Base-by-base conservation (phyloP, 2,888 invertebrate genomes). In the Phlogophora meticulosa region DNA sequence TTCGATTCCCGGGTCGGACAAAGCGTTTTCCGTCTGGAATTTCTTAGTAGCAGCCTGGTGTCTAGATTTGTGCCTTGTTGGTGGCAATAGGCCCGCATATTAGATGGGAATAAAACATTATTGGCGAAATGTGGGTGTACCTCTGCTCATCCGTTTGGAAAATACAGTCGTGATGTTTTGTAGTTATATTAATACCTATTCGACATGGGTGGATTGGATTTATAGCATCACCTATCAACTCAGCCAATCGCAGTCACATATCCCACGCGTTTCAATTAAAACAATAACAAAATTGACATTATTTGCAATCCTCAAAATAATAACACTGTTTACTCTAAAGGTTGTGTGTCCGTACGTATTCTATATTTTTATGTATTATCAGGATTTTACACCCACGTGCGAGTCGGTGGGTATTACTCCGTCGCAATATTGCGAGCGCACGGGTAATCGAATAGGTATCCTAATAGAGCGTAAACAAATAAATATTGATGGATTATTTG, bases 391-490 rank as follows among this genome's bases (percentile, higher is more conserved):
- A 43, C 22, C 45, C 34, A 60, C 36, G 15, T 10, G 5, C 5
- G 5, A 28, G 28, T 28, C 2, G 4, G 28, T 28, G 28, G 28
- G 28, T 28, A 4, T 28, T 28, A n/a, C 55, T 15, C 28, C 48
- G 17, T 24, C 34, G 9, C 17, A 69, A 58, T 63, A 57, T 68
- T 59, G n/a, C n/a, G n/a, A 60, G 72, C 38, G 15, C 24, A 73
- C 52, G 40, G 72, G 57, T 72, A 53, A 53, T 77, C 17, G 52
- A 73, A 63, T 49, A n/a, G n/a, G n/a, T n/a, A 36, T 40, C 56
- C 11, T 72, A 73, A 72, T 61, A 71, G 56, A 56, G 45, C 49
- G 46, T 51, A 43, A 76, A 72, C 52, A 48, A 55, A 70, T 70
- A 69, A 73, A 69, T 46, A 49, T 34, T 17, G 13, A 40, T 36